Conservation (phyloP, 1,140 invertebrate species). For the Ips typographus region DNA sequence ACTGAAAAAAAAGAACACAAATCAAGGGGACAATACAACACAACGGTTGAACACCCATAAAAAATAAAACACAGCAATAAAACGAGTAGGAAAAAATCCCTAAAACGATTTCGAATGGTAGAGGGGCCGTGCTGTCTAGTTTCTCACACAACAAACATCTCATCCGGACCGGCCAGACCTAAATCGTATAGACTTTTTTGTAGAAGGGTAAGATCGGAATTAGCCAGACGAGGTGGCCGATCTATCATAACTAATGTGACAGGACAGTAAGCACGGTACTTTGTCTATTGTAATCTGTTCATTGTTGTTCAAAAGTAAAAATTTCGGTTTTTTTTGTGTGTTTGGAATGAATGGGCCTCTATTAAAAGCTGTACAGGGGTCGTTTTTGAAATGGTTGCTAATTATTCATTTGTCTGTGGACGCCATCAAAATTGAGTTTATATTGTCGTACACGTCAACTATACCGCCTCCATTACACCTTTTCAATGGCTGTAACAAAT, state of each 20-base stretch:
- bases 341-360: constrained; percentile 20
- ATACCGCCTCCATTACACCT: constrained; percentile 16
- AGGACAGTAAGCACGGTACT: constrained; percentile 49
- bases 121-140: constrained; percentile 45
- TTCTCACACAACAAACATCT: constrained; percentile 42
- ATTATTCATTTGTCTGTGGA: constrained; percentile 15
- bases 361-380: constrained; percentile 25
- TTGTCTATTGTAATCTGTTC: constrained; percentile 51
- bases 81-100: constrained; percentile 45
- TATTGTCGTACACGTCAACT: constrained; percentile 10
- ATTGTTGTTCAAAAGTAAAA: constrained; percentile 44
- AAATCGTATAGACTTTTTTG: constrained; percentile 14
- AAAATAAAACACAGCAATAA: constrained; percentile 43
- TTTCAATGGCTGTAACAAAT: constrained; percentile 19
- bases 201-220: constrained; percentile 26
- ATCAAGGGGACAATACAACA: constrained; percentile 34
- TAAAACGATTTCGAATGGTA: constrained; percentile 40
- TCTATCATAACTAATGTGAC: constrained; percentile 51
- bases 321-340: constrained; percentile 18
- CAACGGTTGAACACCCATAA: constrained; percentile 42
- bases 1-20: constrained; percentile 20
- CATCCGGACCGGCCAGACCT: constrained; percentile 13
- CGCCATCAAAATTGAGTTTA: no score
- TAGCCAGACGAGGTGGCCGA: constrained; percentile 34
- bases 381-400: constrained; percentile 11